A percentile compares a stretch with the other conserved stretches of the same genome.
Evolutionary conservation across 2,888 invertebrate genomes (phyloP).

Genomic region (Ectemnius continuus): DNA sequence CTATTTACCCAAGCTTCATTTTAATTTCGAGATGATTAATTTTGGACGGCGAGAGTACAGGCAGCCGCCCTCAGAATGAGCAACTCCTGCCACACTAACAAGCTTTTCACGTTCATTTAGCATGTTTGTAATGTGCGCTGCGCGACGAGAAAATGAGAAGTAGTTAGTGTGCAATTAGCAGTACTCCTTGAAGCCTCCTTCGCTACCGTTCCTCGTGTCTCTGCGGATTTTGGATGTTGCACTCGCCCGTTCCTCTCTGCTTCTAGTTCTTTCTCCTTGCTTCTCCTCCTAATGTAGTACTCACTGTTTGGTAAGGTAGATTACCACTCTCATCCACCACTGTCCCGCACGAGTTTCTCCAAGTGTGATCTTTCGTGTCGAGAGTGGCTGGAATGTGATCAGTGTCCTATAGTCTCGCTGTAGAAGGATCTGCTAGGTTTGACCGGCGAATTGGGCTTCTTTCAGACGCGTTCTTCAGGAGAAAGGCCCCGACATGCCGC

Average conservation of each 20-base stretch:
- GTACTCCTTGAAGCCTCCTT: constrained; percentile 11
- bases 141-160: constrained; percentile 12
- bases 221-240: not conserved
- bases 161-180: constrained; percentile 38
- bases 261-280: not conserved
- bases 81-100: constrained; percentile 40
- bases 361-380: not conserved
- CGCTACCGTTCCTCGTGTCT: constrained; percentile 13
- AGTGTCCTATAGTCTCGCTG: too few relatives aligned
- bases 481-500: constrained; percentile 83
- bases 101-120: constrained; percentile 36
- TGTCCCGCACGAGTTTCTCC: not conserved
- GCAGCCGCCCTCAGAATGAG: constrained; percentile 51
- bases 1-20: too few relatives aligned
- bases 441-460: constrained; percentile 54
- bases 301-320: too few relatives aligned
- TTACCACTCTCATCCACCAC: too few relatives aligned
- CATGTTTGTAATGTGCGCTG: constrained; percentile 27
- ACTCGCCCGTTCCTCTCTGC: not conserved
- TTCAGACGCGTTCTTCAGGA: constrained; percentile 83
- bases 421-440: too few relatives aligned
- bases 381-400: too few relatives aligned
- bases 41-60: constrained; percentile 26
- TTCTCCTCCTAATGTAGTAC: not conserved
- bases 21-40: too few relatives aligned